Percentiles rank a stretch among this genome's conserved stretches.
Evolutionary conservation across 37 sponge, comb jelly and placozoan genomes (phyloP).

Genomic region (Theonella swinhoei): DNA sequence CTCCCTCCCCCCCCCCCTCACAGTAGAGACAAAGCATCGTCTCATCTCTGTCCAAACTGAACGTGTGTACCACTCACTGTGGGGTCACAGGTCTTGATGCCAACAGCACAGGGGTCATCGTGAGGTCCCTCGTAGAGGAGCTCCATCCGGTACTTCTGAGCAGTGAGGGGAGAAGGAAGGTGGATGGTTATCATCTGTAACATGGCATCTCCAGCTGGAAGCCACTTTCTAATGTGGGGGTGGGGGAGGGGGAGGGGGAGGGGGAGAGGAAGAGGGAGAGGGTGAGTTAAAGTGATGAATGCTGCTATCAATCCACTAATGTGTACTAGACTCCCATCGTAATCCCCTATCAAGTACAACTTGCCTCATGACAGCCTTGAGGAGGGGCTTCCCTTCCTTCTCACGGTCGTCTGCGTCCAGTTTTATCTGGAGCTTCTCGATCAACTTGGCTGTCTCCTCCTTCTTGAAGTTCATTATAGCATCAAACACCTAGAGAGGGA

Average conservation of each 20-base stretch:
- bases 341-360: no score
- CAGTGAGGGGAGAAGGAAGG: constrained; percentile 97
- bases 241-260: constrained; percentile 24
- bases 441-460: constrained; percentile 80
- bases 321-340: no score
- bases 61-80: no score
- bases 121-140: constrained; percentile 97
- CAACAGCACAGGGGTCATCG: constrained; percentile 91
- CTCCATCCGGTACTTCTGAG: constrained; percentile 98
- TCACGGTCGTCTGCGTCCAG: constrained; percentile 78
- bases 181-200: constrained; percentile 98
- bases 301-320: no score
- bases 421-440: constrained; percentile 88
- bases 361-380: constrained; percentile 46
- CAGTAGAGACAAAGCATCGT: no score
- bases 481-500: constrained; percentile 69
- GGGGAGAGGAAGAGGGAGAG: no score
- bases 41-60: no score
- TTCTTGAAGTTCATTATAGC: constrained; percentile 96
- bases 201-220: constrained; percentile 95
- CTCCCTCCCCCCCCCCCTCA: no score
- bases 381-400: constrained; percentile 70
- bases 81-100: constrained; percentile 95
- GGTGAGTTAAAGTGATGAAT: no score
- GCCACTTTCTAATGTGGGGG: constrained; percentile 73